Evolutionary conservation across 1,140 invertebrate species (phyloP), one percentile per base, ranked within the genome.

Genomic region (Leptonema lineaticorne): DNA sequence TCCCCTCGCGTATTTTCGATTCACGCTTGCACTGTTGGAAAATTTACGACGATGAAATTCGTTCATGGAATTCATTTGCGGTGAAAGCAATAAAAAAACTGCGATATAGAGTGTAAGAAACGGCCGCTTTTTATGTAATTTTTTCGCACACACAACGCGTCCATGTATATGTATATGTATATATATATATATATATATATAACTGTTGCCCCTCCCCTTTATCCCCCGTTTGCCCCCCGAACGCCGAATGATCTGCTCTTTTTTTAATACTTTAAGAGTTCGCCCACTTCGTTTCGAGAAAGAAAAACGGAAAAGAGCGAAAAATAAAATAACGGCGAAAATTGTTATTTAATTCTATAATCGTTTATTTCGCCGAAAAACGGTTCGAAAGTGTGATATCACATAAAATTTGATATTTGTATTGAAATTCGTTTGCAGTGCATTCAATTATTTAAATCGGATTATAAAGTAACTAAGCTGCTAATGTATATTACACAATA

Each of bases 31-130:
- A 53, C 50, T 26, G 50, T 24, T 22, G 50, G 1, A 53, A 26
- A 26, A 24, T 24, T 48, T 24, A 11, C 20, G 50, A 53, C 2
- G 50, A 24, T 11, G 50, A 26, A 53, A 26, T 22, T 26, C 18
- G 50, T 24, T 53, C 20, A 53, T 53, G 50, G 20, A 53, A 53
- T 53, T 53, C 18, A 53, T 53, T 53, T 24, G 50, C 50, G 50
- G 50, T 53, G 18, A 9, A 24, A 24, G 50, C 50, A 53, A 53
- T 53, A 53, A 53, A 53, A 53, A n/a, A 45, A 22, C 22, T 22
- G 50, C 50, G 50, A 53, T 53, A 53, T 53, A 24, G 50, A 24
- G 50, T 22, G 50, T 24, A 53, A 53, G 50, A 53, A 53, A n/a
- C 20, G 22, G 22, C 50, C 22, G 30, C 11, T 53, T 53, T 53